These are phyloP conservation scores for Potorous gilbertii DNA, from an alignment of 2,797 vertebrate genomes.

Conservation along the genomic window DNA sequence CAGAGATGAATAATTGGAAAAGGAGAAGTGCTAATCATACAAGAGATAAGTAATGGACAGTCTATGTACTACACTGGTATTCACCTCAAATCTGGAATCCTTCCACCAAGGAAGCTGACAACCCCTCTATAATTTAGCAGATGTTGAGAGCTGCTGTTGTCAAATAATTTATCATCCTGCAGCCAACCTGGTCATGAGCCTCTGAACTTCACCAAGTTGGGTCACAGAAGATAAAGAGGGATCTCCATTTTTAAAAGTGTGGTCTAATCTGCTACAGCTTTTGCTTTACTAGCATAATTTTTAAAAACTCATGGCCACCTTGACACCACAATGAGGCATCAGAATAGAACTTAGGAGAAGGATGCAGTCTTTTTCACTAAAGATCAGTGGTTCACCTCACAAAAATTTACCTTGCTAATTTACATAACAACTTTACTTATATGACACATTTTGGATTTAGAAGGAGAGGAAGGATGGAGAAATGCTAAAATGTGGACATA, in stretches of 20 bases:
- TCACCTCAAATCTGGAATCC: background rate
- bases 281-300: background rate
- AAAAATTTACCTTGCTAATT: slow-evolving; percentile 15
- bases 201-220: background rate
- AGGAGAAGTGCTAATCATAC: background rate
- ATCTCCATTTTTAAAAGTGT: background rate
- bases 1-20: background rate
- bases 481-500: slow-evolving; percentile 47
- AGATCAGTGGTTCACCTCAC: background rate
- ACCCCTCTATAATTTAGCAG: background rate
- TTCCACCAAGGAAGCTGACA: background rate
- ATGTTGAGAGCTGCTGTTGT: background rate
- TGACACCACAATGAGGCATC: background rate
- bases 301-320: background rate
- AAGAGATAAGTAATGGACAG: background rate
- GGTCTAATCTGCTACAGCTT: background rate
- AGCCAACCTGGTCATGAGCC: background rate
- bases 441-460: background rate
- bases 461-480: slow-evolving; percentile 43
- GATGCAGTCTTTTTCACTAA: slow-evolving; percentile 26
- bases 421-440: background rate
- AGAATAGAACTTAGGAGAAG: background rate
- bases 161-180: background rate
- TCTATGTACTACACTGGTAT: background rate
- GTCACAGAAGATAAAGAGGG: background rate